phyloP scores from a whole-genome alignment of 2,797 vertebrate genomes.

The Typhlichthys subterraneus region DNA sequence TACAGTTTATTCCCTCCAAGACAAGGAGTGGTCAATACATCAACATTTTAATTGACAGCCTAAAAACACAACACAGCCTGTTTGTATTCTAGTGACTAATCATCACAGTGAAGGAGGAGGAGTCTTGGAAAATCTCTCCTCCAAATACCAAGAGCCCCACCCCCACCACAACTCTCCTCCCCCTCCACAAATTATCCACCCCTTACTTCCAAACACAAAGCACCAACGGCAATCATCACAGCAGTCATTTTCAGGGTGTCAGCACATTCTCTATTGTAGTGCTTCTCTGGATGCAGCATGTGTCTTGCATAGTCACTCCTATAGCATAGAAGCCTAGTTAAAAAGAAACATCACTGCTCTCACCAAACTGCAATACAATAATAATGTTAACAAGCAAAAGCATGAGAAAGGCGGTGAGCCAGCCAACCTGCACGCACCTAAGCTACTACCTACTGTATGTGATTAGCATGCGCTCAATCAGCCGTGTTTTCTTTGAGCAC shows the following conservation, averaged over 20 bases:
- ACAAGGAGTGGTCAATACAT: not conserved
- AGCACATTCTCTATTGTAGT: slow-evolving; percentile 69
- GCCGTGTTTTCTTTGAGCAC: too few relatives aligned
- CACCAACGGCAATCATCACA: slow-evolving; percentile 45
- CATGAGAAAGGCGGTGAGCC: not conserved
- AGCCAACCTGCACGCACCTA: not conserved
- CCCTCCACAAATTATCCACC: slow-evolving; percentile 45
- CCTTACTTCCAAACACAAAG: slow-evolving; percentile 49
- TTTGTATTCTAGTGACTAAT: slow-evolving; percentile 41
- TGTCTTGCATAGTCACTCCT: slow-evolving; percentile 30
- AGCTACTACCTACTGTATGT: not conserved
- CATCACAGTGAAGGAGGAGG: slow-evolving; percentile 32
- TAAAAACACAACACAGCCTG: slow-evolving; percentile 28
- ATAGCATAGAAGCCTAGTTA: slow-evolving; percentile 26
- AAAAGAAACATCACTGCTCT: slow-evolving; percentile 36
- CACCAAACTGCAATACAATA: not conserved
- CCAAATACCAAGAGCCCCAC: slow-evolving; percentile 17
- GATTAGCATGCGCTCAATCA: too few relatives aligned
- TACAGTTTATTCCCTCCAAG: not conserved
- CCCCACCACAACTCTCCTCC: not conserved
- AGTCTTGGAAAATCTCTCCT: slow-evolving; percentile 21
- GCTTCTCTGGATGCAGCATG: slow-evolving; percentile 62
- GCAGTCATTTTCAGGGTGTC: slow-evolving; percentile 49
- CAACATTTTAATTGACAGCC: slow-evolving; percentile 10
- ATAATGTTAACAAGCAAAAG: slow-evolving; percentile 11